Percentiles rank a stretch among this genome's conserved stretches.
Evolutionary conservation across 2,888 invertebrate species (phyloP).

Genomic region (Taphrorychus bicolor): DNA sequence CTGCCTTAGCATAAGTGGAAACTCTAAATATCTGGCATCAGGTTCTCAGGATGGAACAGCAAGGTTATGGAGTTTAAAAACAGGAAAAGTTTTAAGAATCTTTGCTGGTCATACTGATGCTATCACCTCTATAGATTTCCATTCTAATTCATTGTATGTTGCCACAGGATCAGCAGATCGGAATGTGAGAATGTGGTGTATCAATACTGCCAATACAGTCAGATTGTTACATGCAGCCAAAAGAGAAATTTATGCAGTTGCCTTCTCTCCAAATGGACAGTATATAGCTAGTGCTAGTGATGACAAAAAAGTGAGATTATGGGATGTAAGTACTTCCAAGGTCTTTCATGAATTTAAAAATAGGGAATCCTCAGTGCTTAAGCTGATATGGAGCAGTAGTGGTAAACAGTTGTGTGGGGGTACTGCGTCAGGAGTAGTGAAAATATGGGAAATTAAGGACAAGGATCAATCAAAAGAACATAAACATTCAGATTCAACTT

Average conservation of each 20-base stretch:
- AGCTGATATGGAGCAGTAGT: constrained; percentile 68
- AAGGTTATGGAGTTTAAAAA: constrained; percentile 81
- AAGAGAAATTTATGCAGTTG: constrained; percentile 75
- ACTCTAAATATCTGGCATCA: constrained; percentile 75
- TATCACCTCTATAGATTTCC: constrained; percentile 89
- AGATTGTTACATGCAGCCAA: constrained; percentile 82
- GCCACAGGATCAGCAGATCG: constrained; percentile 92
- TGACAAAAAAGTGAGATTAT: constrained; percentile 73
- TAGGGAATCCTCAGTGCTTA: constrained; percentile 68
- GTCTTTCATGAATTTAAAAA: constrained; percentile 70
- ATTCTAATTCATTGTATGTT: constrained; percentile 89
- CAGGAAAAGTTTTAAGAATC: constrained; percentile 81
- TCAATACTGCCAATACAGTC: constrained; percentile 81
- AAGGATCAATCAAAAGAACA: constrained; percentile 35
- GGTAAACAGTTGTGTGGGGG: constrained; percentile 71
- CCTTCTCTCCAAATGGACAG: constrained; percentile 86
- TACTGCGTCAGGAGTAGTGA: constrained; percentile 70
- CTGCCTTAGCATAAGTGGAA: constrained; percentile 78
- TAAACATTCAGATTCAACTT: constrained; percentile 22
- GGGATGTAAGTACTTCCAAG: constrained; percentile 74
- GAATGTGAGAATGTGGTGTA: constrained; percentile 86
- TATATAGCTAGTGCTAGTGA: constrained; percentile 85
- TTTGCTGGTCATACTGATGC: constrained; percentile 90
- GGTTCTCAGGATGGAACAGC: constrained; percentile 84
- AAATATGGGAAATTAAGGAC: constrained; percentile 66